Evolutionary conservation across 2,888 invertebrate genomes (phyloP), one percentile per base, ranked within the genome.

Genomic region (Latrodectus elegans): DNA sequence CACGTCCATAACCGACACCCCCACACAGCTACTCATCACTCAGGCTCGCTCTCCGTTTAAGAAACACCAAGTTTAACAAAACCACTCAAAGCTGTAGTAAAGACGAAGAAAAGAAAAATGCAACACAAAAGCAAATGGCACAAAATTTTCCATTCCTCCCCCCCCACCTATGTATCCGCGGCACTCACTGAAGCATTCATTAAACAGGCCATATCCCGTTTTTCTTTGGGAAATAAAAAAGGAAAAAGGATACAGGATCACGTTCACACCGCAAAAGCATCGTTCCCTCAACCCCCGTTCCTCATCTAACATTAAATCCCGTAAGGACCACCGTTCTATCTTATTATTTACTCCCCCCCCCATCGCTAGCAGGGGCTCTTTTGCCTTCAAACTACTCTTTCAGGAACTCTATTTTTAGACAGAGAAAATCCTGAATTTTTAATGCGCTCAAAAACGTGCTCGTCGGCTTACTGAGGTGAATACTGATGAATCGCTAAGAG

Each of bases 381-480:
- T 60, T 60, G 14, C 60, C 60, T 60, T 12, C 60, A 60, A 60
- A 60, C 60, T 60, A 10, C n/a, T 65, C 51, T 65, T 49, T 64
- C 26, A 26, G 53, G 60, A 52, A 70, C 17, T 67, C 84, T 84
- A 84, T 84, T 78, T 78, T 38, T 49, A 78, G 84, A 12, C 49
- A 70, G 67, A 75, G 15, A 60, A 60, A 60, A 60, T 60, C 77
- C 11, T 84, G 78, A 71, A 84, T 84, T 84, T 84, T 78, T 84
- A 84, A 84, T 60, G 67, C 60, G 64, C 60, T 73, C 72, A 52
- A 84, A 84, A 84, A 84, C 84, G 84, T 84, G 84, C 80, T 72
- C 71, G 72, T 79, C 71, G 79, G 52, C 67, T 55, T 76, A 51
- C 60, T 64, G 83, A 73, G 73, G n/a, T 64, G 79, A 60, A 67